phyloP scores from a whole-genome alignment of 2,888 invertebrate genomes.

The Amorpha juglandis region DNA sequence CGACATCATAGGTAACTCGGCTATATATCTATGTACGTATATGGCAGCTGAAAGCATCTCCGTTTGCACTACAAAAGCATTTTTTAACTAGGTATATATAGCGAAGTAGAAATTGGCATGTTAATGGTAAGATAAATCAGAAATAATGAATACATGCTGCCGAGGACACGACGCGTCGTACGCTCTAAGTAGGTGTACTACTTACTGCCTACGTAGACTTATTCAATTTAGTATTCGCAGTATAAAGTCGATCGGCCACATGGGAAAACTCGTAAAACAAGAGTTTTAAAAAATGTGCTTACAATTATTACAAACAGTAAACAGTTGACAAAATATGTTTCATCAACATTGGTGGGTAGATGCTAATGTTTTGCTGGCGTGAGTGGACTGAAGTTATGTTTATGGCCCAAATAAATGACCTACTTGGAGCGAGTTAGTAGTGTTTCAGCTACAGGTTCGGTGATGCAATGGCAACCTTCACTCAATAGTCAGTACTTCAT shows the following conservation, averaged over 20 bases:
- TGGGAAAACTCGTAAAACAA: background rate
- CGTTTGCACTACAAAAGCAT: background rate
- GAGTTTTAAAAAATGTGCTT: background rate
- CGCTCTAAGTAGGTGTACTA: background rate
- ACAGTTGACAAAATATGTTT: slow-evolving; percentile 64
- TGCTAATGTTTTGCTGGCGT: slow-evolving; percentile 49
- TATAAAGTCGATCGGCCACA: background rate
- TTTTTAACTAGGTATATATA: no score
- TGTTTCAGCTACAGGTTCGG: slow-evolving; percentile 60
- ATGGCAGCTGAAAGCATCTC: background rate
- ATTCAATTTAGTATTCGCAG: no score
- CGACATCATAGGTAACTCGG: background rate
- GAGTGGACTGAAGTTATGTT: slow-evolving; percentile 65
- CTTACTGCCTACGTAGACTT: no score
- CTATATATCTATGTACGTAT: background rate
- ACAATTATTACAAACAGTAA: slow-evolving; percentile 32
- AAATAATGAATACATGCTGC: background rate
- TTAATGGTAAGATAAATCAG: background rate
- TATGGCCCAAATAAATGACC: slow-evolving; percentile 72
- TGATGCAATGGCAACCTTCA: slow-evolving; percentile 67
- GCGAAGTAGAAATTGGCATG: no score
- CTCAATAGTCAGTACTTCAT: slow-evolving; percentile 36
- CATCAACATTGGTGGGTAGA: slow-evolving; percentile 55
- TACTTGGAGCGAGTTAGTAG: slow-evolving; percentile 67
- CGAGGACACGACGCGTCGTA: background rate